Conservation (phyloP, 2,113 vertebrate genomes). For the Xyliphius kryptos region DNA sequence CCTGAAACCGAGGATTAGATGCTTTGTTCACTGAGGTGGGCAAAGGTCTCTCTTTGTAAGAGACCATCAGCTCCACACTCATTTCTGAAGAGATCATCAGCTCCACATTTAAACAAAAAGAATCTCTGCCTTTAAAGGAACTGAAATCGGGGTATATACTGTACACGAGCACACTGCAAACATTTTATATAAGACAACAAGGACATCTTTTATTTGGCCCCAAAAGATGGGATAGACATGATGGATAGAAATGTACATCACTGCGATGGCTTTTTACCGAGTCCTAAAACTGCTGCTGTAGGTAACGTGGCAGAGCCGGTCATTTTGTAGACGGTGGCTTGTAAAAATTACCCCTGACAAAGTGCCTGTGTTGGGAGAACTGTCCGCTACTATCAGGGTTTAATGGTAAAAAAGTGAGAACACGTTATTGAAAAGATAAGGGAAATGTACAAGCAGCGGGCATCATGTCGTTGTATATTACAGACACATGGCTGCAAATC, state of each 20-base stretch:
- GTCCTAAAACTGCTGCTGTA: no score
- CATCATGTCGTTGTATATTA: conserved; percentile 31
- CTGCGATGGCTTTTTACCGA: no score
- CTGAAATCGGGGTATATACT: no score
- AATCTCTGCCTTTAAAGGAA: conserved; percentile 8
- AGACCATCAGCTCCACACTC: conserved; percentile 43
- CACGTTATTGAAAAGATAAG: conserved; percentile 33
- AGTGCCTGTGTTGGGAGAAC: not conserved
- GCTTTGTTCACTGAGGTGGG: conserved; percentile 46
- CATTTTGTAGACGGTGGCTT: no score
- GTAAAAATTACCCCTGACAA: no score
- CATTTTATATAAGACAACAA: not conserved
- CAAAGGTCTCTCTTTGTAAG: conserved; percentile 46
- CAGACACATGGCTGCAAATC: conserved; percentile 23
- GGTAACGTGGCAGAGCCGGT: no score
- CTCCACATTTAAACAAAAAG: conserved; percentile 14
- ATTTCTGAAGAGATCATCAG: no score
- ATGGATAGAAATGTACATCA: no score
- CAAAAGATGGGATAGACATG: no score
- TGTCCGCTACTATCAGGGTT: conserved; percentile 3
- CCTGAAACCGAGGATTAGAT: conserved; percentile 42
- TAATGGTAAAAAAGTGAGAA: conserved; percentile 30
- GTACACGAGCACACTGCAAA: no score
- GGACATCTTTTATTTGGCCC: no score
- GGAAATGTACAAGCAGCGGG: conserved; percentile 15